Conservation (phyloP, 2,888 invertebrate species). For the Heteromurus nitidus region DNA sequence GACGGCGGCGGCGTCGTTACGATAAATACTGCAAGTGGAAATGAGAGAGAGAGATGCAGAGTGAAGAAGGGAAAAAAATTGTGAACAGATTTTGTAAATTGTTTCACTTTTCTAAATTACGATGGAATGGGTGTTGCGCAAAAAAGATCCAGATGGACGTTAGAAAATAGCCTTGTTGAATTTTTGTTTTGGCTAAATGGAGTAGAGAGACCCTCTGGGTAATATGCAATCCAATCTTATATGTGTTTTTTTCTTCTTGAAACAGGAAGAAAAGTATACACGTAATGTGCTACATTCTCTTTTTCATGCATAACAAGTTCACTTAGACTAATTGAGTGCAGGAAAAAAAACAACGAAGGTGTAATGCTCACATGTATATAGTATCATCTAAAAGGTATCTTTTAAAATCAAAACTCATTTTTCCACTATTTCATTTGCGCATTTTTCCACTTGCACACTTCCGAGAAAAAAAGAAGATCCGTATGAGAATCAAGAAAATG, state of each 20-base stretch:
- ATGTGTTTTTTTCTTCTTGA: constrained; percentile 7
- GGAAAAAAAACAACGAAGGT: no score
- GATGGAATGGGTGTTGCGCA: not conserved
- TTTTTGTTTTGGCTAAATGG: no score
- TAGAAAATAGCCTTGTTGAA: no score
- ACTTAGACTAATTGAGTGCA: constrained; percentile 57
- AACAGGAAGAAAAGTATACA: constrained; percentile 25
- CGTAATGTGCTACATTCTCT: no score
- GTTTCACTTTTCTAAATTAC: constrained; percentile 17
- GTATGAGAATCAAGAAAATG: not conserved
- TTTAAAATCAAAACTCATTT: no score
- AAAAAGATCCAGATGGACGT: constrained; percentile 1
- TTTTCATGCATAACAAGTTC: constrained; percentile 51
- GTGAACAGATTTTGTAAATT: not conserved
- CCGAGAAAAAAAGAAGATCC: not conserved
- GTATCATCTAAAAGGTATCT: no score
- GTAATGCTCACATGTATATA: not conserved
- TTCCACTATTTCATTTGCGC: not conserved
- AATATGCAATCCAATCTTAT: no score
- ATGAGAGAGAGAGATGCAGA: not conserved
- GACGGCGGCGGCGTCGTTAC: not conserved
- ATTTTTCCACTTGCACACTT: not conserved
- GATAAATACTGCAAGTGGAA: not conserved
- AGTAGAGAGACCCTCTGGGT: no score
- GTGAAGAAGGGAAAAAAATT: not conserved